Base-by-base conservation (phyloP, 64 coral and sea anemone genomes). In the Montipora cactus region DNA sequence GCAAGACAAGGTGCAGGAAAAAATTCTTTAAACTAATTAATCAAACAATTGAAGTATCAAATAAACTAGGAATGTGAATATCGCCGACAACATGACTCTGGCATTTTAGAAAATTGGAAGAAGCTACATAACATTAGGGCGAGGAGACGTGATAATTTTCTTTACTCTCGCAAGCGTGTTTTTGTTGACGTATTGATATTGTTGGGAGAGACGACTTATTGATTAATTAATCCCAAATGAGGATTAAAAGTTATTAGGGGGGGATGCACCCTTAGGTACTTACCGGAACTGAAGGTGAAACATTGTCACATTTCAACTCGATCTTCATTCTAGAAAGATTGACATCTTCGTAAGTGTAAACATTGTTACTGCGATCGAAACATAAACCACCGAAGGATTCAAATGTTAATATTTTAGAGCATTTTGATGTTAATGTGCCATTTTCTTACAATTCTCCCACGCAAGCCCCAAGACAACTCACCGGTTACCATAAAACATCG, bases 311-410 rank as follows among this genome's bases (percentile, higher is more conserved):
- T 44, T 84, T 44, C 10, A 14, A 11, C 25, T 46, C 59, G 58
- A 25, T 68, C 44, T 48, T 3, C 19, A 23, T 72, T 49, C 66
- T 8, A 86, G 66, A 86, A 47, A 86, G 82, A 86, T 86, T 86
- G 82, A 86, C 82, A 86, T 23, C 45, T 71, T 67, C 47, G 64
- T 86, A 86, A 86, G 64, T 86, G 82, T 86, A 86, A 86, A 86
- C 82, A 86, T 72, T 64, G 67, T 71, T 46, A 71, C 44, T 84
- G 81, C 11, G 9, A 64, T 64, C 50, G 82, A 72, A 86, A 70
- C 64, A 23, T 71, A 72, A 71, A 86, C 66, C 82, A 86, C 47
- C 71, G 44, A 86, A 71, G 46, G 66, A 50, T 49, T 86, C 82
- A 11, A 71, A 86, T 86, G 62, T 86, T 86, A 71, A 72, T 70